These are phyloP conservation scores for Dolomedes plantarius DNA, from an alignment of 2,888 invertebrate species.

Conservation along the genomic window DNA sequence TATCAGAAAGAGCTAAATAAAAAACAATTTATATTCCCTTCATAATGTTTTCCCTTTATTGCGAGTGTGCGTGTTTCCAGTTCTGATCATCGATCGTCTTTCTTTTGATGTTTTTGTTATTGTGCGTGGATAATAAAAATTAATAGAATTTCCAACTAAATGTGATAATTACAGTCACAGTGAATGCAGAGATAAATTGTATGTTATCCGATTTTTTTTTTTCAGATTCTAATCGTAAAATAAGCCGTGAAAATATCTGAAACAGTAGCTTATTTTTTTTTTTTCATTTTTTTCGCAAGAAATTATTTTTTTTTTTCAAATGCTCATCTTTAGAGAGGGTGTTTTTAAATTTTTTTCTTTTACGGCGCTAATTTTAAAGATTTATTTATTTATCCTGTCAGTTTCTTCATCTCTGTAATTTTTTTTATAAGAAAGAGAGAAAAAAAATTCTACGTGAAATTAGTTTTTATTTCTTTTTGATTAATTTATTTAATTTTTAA, in stretches of 20 bases:
- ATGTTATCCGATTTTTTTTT: background rate
- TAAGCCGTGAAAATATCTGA: background rate
- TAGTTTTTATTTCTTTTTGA: too few relatives aligned
- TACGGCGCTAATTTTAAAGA: background rate
- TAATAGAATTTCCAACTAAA: background rate
- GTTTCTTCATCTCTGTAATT: background rate
- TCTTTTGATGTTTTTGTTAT: background rate
- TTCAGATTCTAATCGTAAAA: background rate
- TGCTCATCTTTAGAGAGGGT: too few relatives aligned
- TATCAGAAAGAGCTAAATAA: too few relatives aligned
- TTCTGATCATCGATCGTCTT: background rate
- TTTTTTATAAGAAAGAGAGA: too few relatives aligned
- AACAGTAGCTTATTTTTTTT: too few relatives aligned
- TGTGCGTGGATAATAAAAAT: background rate
- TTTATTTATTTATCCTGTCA: background rate
- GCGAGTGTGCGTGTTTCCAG: background rate
- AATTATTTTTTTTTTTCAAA: background rate
- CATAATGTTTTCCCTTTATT: too few relatives aligned
- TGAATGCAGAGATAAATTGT: background rate
- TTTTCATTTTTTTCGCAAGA: too few relatives aligned
- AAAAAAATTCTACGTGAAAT: too few relatives aligned
- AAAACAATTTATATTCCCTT: background rate
- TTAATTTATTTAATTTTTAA: too few relatives aligned
- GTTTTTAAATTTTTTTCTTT: too few relatives aligned
- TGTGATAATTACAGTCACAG: background rate